Conservation (phyloP, 2,113 vertebrate species). For the Phrynosoma platyrhinos region DNA sequence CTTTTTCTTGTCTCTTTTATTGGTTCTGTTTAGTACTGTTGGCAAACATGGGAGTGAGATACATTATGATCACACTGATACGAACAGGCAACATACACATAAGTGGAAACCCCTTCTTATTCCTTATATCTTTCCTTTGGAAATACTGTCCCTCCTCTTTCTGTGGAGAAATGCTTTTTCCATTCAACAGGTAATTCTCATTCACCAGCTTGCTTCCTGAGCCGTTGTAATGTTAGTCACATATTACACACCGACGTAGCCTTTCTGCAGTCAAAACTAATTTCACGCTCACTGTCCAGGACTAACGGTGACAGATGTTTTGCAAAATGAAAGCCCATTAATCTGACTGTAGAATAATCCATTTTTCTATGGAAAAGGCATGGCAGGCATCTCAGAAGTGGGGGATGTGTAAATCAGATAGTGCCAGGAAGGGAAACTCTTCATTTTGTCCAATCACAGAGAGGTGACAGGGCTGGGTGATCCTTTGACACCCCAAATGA, state of each 20-base stretch:
- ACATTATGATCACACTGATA: not conserved
- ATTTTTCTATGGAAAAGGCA: conserved; percentile 72
- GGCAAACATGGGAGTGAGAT: rapidly evolving
- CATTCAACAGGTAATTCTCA: conserved; percentile 58
- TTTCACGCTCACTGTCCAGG: conserved; percentile 80
- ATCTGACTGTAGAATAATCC: conserved; percentile 81
- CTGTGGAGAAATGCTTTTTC: not conserved
- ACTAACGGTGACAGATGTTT: conserved; percentile 85
- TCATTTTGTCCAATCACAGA: not conserved
- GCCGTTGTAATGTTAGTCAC: conserved; percentile 66
- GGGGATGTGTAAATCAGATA: conserved; percentile 49
- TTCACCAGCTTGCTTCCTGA: conserved; percentile 43
- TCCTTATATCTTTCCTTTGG: not conserved
- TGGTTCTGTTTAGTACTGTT: rapidly evolving
- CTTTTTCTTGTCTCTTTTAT: not conserved
- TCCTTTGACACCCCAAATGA: conserved; percentile 1
- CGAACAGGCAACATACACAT: not conserved
- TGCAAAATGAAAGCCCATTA: conserved; percentile 81
- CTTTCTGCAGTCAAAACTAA: conserved; percentile 75
- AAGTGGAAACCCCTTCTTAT: not conserved
- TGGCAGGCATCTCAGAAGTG: conserved; percentile 66
- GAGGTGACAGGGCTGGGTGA: rapidly evolving
- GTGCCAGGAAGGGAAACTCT: conserved; percentile 11
- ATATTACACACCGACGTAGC: conserved; percentile 39
- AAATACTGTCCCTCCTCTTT: not conserved